These are phyloP conservation scores for Taenaris catops DNA, from an alignment of 2,888 invertebrate species.

Conservation along the genomic window DNA sequence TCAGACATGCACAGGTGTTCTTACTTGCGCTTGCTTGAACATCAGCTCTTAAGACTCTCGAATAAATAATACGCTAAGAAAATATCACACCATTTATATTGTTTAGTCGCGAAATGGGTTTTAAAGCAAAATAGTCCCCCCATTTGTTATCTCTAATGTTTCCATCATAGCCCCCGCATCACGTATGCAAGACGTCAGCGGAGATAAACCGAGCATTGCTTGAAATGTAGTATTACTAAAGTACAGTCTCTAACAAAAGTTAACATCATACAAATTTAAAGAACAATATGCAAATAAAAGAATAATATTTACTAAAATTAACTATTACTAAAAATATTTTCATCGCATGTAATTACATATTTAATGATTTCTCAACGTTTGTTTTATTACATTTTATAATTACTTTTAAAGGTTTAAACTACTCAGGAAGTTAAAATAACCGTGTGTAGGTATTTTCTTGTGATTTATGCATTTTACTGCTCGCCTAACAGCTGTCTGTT, in stretches of 20 bases:
- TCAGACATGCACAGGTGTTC: no score
- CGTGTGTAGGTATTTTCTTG: no score
- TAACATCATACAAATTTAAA: neutral
- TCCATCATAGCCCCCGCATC: conserved; percentile 25
- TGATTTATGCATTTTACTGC: no score
- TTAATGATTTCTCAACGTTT: no score
- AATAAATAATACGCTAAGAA: conserved; percentile 18
- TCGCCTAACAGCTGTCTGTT: no score
- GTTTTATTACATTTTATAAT: no score
- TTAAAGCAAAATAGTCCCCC: conserved; percentile 22
- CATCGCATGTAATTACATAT: no score
- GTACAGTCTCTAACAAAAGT: conserved; percentile 6
- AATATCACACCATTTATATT: conserved; percentile 22
- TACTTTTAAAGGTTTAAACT: no score
- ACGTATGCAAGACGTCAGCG: conserved; percentile 25
- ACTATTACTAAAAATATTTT: no score
- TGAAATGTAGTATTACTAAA: conserved; percentile 15
- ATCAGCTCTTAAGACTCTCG: conserved; percentile 15
- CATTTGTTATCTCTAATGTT: conserved; percentile 26
- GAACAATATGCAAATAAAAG: neutral
- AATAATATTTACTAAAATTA: no score
- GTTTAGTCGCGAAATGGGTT: conserved; percentile 21
- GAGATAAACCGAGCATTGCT: conserved; percentile 23
- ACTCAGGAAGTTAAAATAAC: no score
- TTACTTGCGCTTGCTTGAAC: conserved; percentile 11